Base-by-base conservation (phyloP, 92 coral and sea anemone species). In the Paramuricea clavata region DNA sequence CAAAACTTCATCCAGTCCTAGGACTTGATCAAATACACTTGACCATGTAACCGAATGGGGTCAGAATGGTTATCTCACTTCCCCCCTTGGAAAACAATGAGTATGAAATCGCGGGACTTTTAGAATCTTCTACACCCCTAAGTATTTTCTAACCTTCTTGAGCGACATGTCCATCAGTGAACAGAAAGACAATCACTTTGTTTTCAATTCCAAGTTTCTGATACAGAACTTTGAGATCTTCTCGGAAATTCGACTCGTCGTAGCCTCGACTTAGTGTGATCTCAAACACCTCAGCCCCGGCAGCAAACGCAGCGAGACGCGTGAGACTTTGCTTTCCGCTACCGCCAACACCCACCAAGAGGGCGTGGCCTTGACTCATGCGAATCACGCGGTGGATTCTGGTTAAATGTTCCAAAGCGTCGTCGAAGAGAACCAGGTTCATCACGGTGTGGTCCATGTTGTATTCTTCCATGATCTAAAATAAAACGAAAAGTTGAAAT, bases 341-440 rank as follows among this genome's bases (percentile, higher is more conserved):
- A 15, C 99, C 99, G 32, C 99, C 99, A 35, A 97, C 99, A 27
- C 99, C 99, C 34, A 97, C 99, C 2, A 97, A 87, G 2, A 97
- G 92, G 85, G 99, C 99, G 87, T 97, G 99, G 61, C 99, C 99
- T 85, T 97, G 97, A 85, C 93, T 98, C 99, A 97, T 97, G 79
- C 99, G 99, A 79, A 97, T 93, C 79, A 97, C 99, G 65, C 99
- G 99, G 80, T 97, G 99, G 49, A 97, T 92, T 81, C 99, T 95
- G 64, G 99, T 97, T 49, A 97, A 86, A 85, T 97, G 99, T 73
- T 97, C 99, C 61, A 97, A 89, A 52, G 99, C 99, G 90, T 97
- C 99, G 88, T 97, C 99, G 59, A 97, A 97, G 12, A 97, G 90
- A 23, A 97, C 99, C 25, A 97, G 95, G 92, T 94, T 97, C 99